Evolutionary conservation across 53 echinoderm and acorn worm species (phyloP).

Genomic region (Pentamera pediparva): DNA sequence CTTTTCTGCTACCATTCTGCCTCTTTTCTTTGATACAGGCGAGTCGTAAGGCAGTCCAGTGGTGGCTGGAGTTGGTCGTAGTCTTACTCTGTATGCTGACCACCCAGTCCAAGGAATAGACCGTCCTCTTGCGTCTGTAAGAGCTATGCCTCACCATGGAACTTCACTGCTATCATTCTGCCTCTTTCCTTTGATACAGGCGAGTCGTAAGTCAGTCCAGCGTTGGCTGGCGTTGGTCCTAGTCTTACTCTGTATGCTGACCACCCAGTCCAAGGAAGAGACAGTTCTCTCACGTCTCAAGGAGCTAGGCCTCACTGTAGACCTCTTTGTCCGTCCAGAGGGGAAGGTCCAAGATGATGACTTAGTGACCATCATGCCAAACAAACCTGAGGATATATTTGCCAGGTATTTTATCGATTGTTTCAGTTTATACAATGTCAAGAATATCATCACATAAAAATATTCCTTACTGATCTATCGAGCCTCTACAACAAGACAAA

Average conservation of each 20-base stretch:
- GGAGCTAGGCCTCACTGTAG: constrained; percentile 77
- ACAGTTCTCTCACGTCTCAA: constrained; percentile 73
- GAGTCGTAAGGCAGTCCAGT: constrained; percentile 55
- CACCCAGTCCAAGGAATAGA: constrained; percentile 83
- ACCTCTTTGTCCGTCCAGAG: constrained; percentile 69
- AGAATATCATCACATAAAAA: no score
- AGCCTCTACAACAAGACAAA: no score
- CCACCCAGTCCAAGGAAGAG: constrained; percentile 94
- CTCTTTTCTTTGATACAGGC: no score
- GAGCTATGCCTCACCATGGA: constrained; percentile 81
- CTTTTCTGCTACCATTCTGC: no score
- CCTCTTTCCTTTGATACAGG: constrained; percentile 46
- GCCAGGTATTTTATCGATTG: no score
- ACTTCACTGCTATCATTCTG: constrained; percentile 72
- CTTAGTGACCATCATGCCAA: constrained; percentile 21
- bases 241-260: constrained; percentile 66
- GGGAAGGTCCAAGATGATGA: constrained; percentile 19
- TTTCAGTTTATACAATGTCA: no score
- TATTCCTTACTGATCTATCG: no score
- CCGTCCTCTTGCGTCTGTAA: constrained; percentile 67
- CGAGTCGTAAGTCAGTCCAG: constrained; percentile 51
- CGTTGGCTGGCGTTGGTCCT: constrained; percentile 87
- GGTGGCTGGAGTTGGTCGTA: constrained; percentile 78
- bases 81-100: constrained; percentile 58
- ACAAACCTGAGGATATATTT: constrained; percentile 67